Conservation (phyloP, 2,797 vertebrate genomes). For the Chelon auratus region DNA sequence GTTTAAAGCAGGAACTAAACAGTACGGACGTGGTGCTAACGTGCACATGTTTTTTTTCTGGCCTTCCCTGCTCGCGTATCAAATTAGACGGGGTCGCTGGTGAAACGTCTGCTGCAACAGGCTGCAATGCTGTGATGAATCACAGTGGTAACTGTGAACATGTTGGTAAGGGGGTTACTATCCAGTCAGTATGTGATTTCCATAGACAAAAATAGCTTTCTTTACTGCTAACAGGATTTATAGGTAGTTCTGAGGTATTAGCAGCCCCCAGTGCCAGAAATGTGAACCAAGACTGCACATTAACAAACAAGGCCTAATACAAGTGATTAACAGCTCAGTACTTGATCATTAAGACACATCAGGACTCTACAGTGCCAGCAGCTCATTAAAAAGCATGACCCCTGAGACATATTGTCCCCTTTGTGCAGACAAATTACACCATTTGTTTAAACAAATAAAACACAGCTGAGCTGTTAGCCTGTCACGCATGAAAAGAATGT, state of each 20-base stretch:
- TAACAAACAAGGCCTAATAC: background rate
- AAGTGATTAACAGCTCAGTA: background rate
- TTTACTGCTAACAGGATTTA: background rate
- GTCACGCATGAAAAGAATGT: slow-evolving; percentile 18
- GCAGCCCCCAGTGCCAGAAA: background rate
- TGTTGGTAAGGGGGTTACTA: background rate
- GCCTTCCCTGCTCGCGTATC: background rate
- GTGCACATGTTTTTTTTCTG: background rate
- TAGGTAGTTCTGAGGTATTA: background rate
- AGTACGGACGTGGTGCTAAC: background rate
- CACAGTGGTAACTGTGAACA: slow-evolving; percentile 22
- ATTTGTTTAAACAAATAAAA: slow-evolving; percentile 32
- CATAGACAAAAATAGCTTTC: slow-evolving; percentile 36
- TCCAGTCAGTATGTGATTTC: slow-evolving; percentile 1
- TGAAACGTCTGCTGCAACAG: slow-evolving; percentile 39
- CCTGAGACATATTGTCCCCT: background rate
- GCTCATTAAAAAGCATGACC: slow-evolving; percentile 19
- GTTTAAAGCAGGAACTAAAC: background rate
- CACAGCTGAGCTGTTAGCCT: background rate
- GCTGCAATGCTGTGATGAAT: slow-evolving; percentile 32
- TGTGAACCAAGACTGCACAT: background rate
- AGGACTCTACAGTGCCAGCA: background rate
- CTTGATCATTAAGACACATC: background rate
- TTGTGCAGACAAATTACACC: slow-evolving; percentile 10
- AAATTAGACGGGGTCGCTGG: background rate